phyloP scores from a whole-genome alignment of 2,797 vertebrate genomes.

The Siniperca obscura region DNA sequence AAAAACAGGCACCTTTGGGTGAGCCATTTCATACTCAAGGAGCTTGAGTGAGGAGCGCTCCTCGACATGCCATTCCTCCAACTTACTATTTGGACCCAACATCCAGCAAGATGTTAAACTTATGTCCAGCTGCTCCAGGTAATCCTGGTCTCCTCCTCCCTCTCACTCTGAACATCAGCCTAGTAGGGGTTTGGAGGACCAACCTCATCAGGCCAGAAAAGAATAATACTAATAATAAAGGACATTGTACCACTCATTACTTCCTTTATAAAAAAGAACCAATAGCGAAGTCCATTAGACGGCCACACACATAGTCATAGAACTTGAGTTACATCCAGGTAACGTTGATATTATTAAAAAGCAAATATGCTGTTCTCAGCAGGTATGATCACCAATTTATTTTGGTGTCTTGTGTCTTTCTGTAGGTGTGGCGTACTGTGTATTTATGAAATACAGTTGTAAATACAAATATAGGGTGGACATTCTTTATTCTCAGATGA shows the following conservation, averaged over 20 bases:
- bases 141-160: not conserved
- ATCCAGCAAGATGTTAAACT: conserved; percentile 16
- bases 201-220: not conserved
- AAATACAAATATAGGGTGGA: no score
- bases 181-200: not conserved
- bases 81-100: not conserved
- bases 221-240: not conserved
- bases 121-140: not conserved
- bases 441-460: not conserved
- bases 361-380: conserved; percentile 5
- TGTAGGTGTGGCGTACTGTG: conserved; percentile 10
- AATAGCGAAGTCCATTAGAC: conserved; percentile 1
- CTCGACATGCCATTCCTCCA: conserved; percentile 6
- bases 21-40: not conserved
- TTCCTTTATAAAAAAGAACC: not conserved
- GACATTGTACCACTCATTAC: not conserved
- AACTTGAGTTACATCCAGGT: conserved; percentile 14
- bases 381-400: not conserved
- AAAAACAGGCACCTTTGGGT: not conserved
- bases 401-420: conserved; percentile 21
- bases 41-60: not conserved
- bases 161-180: conserved; percentile 6
- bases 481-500: conserved; percentile 6
- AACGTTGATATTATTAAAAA: conserved; percentile 1
- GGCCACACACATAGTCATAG: not conserved